Percentiles rank a stretch among this genome's conserved stretches.
These are phyloP conservation scores for Thymallus thymallus DNA, from an alignment of 2,113 vertebrate species.

Conservation along the genomic window DNA sequence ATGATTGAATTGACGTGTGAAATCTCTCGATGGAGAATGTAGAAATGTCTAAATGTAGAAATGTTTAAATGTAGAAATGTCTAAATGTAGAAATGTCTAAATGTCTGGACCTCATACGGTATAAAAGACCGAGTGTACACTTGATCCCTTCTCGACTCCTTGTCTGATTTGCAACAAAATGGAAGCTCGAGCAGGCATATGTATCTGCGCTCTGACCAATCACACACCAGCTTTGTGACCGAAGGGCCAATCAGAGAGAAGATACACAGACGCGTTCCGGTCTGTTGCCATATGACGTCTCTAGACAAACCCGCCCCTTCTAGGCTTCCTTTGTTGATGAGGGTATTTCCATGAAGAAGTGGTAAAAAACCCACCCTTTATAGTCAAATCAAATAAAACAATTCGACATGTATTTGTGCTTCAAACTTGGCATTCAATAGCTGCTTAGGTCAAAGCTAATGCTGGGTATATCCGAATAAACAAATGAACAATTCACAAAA, in stretches of 20 bases:
- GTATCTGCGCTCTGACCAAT: constrained; percentile 65
- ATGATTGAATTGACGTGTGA: constrained; percentile 24
- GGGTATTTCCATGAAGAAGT: too few species aligned
- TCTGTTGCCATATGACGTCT: constrained; percentile 76
- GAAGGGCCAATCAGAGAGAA: constrained; percentile 55
- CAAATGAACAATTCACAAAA: too few species aligned
- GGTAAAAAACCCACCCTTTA: too few species aligned
- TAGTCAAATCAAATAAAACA: too few species aligned
- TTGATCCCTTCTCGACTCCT: constrained; percentile 45
- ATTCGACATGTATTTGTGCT: too few species aligned
- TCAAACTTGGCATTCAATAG: too few species aligned
- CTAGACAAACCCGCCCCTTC: neutral
- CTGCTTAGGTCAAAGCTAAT: too few species aligned
- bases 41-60: constrained; percentile 46
- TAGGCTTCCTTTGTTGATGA: too few species aligned
- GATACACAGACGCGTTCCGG: constrained; percentile 26
- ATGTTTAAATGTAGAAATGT: constrained; percentile 27
- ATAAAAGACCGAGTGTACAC: neutral
- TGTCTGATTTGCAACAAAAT: constrained; percentile 78
- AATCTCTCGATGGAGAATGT: constrained; percentile 37
- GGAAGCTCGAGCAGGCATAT: constrained; percentile 57
- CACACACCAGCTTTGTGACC: neutral
- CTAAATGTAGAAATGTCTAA: constrained; percentile 41
- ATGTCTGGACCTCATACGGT: constrained; percentile 31
- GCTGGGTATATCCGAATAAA: too few species aligned